Evolutionary conservation across 2,113 vertebrate genomes (phyloP).

Genomic region (Peromyscus maniculatus): DNA sequence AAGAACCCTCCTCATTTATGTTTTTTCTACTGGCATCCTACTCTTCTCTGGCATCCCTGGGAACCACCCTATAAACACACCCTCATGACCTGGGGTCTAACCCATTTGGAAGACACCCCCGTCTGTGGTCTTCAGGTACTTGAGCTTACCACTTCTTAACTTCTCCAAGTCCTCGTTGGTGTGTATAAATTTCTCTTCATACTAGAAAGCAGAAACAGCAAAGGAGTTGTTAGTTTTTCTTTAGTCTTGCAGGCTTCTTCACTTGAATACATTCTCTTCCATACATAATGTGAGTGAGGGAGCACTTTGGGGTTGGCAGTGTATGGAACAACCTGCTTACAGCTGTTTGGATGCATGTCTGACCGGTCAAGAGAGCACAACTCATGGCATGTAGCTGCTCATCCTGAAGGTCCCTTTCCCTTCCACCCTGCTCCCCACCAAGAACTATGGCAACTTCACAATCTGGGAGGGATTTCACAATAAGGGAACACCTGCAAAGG

Average conservation of each 20-base stretch:
- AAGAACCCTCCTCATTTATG: neutral
- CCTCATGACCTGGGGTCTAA: neutral
- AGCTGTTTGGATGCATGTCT: neutral
- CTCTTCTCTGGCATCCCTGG: neutral
- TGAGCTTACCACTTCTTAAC: conserved; percentile 9
- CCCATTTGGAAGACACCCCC: too few species aligned
- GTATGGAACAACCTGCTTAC: accelerated
- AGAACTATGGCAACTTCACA: accelerated
- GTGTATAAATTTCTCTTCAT: conserved; percentile 66
- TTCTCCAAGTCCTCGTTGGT: conserved; percentile 52
- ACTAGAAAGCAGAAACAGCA: conserved; percentile 49
- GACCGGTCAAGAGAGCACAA: neutral
- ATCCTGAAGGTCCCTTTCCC: neutral
- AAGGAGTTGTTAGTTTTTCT: neutral
- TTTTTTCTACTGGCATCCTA: neutral
- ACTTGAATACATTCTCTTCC: neutral
- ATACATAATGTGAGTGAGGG: neutral
- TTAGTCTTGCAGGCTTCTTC: neutral
- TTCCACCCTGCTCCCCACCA: neutral
- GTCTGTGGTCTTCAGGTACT: neutral
- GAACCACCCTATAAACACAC: accelerated
- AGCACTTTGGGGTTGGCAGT: neutral
- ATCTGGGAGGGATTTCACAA: neutral
- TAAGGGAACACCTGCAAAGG: too few species aligned
- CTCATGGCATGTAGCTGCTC: neutral